Evolutionary conservation across 2,888 invertebrate species (phyloP), one percentile per base, ranked within the genome.

Genomic region (Ypsolopha scabrella): DNA sequence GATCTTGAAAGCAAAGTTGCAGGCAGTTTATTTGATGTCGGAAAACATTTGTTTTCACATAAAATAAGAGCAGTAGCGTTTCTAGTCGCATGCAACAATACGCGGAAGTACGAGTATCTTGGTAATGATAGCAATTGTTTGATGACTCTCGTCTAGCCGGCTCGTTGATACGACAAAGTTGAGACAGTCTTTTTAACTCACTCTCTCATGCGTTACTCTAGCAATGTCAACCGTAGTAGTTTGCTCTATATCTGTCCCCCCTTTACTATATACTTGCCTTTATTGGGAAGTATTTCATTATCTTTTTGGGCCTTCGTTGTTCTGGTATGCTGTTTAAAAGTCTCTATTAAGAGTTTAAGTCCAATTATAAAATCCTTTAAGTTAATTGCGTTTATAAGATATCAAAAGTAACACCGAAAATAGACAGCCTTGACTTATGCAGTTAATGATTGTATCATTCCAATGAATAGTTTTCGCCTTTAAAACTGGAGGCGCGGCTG

Each of bases 81-180:
- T 24, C 24, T 24, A 24, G 24, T 24, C 24, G 24, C 24, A 24
- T 52, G 48, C 52, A 52, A 74, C 71, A 72, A 71, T 71, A 70
- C 64, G 54, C 70, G 77, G 79, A 78, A 75, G 68, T n/a, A n/a
- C n/a, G n/a, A n/a, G n/a, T 60, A 59, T 60, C 59, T 61, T 54
- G 59, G 60, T 66, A 67, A 67, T 64, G 59, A 62, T 59, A 63
- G 58, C 67, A 70, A 70, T 74, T 70, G 68, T 65, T 68, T 71
- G 67, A 72, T 71, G 70, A 63, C 67, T 70, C 68, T 71, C 53
- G 65, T 71, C 68, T 70, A 72, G 72, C 60, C 63, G 60, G 61
- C 62, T 63, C 58, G 54, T 55, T 68, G 65, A 63, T 68, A 64
- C 62, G 64, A 54, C 57, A 58, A 59, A 56, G 58, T 67, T 64